A percentile compares a stretch with the other conserved stretches of the same genome.
phyloP scores from a whole-genome alignment of 2,888 invertebrate genomes.

The Hirtodrosophila histrioides region DNA sequence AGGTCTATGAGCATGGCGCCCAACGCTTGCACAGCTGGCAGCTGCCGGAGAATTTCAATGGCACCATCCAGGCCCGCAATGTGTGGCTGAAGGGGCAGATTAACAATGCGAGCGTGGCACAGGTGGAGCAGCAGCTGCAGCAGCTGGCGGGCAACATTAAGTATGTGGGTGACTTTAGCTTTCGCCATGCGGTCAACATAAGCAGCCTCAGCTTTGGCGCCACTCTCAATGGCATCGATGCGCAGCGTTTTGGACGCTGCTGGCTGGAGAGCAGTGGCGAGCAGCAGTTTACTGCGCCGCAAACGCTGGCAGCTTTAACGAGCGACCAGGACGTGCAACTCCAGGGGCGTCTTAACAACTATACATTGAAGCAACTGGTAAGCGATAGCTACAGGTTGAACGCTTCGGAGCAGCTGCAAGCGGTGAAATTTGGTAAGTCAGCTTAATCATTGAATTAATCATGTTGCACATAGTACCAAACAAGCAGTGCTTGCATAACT shows the following conservation, averaged over 20 bases:
- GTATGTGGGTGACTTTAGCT: slow-evolving; percentile 78
- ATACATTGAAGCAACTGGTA: slow-evolving; percentile 84
- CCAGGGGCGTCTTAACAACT: slow-evolving; percentile 83
- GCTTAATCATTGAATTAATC: too few relatives aligned
- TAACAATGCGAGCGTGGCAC: slow-evolving; percentile 64
- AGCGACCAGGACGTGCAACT: slow-evolving; percentile 62
- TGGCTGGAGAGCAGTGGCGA: slow-evolving; percentile 83
- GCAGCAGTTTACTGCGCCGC: slow-evolving; percentile 81
- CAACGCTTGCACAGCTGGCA: slow-evolving; percentile 50
- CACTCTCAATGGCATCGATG: slow-evolving; percentile 84
- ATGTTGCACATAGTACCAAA: neutral
- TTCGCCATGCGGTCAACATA: slow-evolving; percentile 78
- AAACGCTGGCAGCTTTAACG: slow-evolving; percentile 65
- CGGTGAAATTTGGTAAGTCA: slow-evolving; percentile 84
- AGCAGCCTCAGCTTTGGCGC: slow-evolving; percentile 83
- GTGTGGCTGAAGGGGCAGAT: slow-evolving; percentile 79
- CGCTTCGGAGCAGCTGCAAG: slow-evolving; percentile 84
- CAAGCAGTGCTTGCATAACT: too few relatives aligned
- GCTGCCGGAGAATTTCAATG: slow-evolving; percentile 68
- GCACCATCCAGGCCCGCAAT: slow-evolving; percentile 81
- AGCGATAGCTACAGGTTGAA: slow-evolving; percentile 85
- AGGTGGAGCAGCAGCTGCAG: slow-evolving; percentile 73
- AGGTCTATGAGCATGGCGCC: slow-evolving; percentile 61
- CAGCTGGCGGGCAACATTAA: slow-evolving; percentile 79
- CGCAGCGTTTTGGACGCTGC: slow-evolving; percentile 82